A percentile compares a stretch with the other conserved stretches of the same genome.
These are phyloP conservation scores for Anoncus sp. DNA, from an alignment of 2,888 invertebrate genomes.

Conservation along the genomic window DNA sequence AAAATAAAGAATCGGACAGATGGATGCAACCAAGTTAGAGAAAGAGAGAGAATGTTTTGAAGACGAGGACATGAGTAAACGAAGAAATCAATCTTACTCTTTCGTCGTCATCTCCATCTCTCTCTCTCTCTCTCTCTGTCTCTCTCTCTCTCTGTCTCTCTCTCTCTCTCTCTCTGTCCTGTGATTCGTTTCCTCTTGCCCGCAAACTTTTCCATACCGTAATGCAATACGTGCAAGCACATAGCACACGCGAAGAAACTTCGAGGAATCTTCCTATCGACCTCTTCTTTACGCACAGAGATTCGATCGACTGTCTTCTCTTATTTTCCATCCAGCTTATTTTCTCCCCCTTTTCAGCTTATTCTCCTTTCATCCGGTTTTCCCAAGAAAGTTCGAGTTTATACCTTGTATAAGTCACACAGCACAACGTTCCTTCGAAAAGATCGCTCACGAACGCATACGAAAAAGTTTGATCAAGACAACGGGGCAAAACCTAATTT, in stretches of 20 bases:
- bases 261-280: conserved; percentile 12
- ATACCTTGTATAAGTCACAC: conserved; percentile 12
- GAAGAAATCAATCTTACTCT: too few relatives aligned
- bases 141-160: too few relatives aligned
- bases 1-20: conserved; percentile 28
- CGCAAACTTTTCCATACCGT: conserved; percentile 22
- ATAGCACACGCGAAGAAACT: conserved; percentile 15
- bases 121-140: conserved; percentile 31
- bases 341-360: too few relatives aligned
- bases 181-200: conserved; percentile 52
- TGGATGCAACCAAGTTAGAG: conserved; percentile 17
- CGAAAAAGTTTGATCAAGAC: neutral
- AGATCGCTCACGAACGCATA: conserved; percentile 16
- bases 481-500: neutral
- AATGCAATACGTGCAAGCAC: conserved; percentile 9
- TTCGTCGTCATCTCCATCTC: neutral
- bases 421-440: conserved; percentile 14
- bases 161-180: conserved; percentile 32
- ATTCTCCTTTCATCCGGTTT: conserved; percentile 58
- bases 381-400: conserved; percentile 24
- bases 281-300: neutral
- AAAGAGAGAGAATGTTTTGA: conserved; percentile 11
- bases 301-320: neutral
- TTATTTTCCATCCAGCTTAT: conserved; percentile 20
- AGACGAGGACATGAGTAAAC: too few relatives aligned